phyloP scores from a whole-genome alignment of 2,797 vertebrate genomes.

The Anas georgica region DNA sequence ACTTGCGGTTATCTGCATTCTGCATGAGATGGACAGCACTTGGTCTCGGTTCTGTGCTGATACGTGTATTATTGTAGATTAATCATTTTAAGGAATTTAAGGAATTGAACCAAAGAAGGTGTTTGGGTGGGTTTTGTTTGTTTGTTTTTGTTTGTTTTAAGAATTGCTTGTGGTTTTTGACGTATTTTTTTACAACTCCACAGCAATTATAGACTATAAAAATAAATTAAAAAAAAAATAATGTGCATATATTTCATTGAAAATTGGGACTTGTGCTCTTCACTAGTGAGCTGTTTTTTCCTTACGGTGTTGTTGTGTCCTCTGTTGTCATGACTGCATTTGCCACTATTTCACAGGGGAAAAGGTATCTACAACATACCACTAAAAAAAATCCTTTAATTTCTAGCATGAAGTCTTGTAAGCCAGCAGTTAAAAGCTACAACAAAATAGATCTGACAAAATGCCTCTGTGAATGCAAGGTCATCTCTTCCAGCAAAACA shows the following conservation, averaged over 20 bases:
- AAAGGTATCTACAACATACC: not conserved
- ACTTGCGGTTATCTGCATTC: not conserved
- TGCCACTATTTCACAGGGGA: not conserved
- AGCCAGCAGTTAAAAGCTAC: constrained; percentile 14
- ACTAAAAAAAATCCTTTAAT: not conserved
- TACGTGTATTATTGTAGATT: not conserved
- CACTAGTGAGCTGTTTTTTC: not conserved
- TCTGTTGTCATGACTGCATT: not conserved
- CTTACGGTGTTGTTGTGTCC: not conserved
- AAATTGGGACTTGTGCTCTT: not conserved
- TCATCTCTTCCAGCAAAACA: not conserved
- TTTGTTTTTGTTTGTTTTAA: too few species aligned
- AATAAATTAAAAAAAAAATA: not conserved
- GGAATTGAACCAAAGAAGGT: not conserved
- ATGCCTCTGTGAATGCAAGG: constrained; percentile 11
- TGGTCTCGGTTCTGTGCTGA: not conserved
- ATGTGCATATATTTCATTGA: not conserved
- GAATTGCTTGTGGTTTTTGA: not conserved
- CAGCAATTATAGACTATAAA: too few species aligned
- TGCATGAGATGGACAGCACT: not conserved
- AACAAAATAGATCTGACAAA: constrained; percentile 9
- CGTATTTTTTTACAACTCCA: too few species aligned
- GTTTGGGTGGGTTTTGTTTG: not conserved
- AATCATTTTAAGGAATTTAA: not conserved
- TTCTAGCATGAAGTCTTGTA: not conserved